Conservation (phyloP, 2,888 invertebrate species). For the Apamea anceps region DNA sequence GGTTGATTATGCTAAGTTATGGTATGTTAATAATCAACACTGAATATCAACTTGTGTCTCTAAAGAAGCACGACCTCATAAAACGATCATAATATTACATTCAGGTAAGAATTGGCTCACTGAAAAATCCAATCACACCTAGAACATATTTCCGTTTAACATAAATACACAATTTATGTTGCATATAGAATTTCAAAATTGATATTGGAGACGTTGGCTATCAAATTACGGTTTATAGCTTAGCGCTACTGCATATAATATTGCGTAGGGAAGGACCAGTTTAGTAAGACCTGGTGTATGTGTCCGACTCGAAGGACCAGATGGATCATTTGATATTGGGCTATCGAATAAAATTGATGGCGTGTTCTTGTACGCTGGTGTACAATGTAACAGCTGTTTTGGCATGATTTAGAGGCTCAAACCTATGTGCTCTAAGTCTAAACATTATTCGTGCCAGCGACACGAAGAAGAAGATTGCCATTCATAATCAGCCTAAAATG, state of each 20-base stretch:
- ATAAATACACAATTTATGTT: constrained; percentile 34
- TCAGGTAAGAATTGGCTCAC: background rate
- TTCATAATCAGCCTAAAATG: too few relatives aligned
- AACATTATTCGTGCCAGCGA: too few relatives aligned
- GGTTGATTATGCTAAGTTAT: background rate
- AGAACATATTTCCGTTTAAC: background rate
- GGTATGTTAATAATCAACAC: background rate
- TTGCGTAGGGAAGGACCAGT: constrained; percentile 3
- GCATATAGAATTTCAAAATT: constrained; percentile 26
- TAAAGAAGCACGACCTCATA: background rate
- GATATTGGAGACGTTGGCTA: constrained; percentile 11
- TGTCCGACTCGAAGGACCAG: background rate
- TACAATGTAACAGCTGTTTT: constrained; percentile 21
- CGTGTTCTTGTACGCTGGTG: background rate
- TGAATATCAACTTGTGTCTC: background rate
- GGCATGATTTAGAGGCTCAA: background rate
- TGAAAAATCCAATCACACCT: constrained; percentile 13
- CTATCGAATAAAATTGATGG: constrained; percentile 22
- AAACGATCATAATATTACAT: background rate
- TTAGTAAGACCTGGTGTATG: background rate
- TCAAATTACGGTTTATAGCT: constrained; percentile 26
- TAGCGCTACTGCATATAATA: constrained; percentile 10
- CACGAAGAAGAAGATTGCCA: background rate
- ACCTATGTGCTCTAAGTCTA: background rate
- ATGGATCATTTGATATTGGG: constrained; percentile 2